phyloP scores from a whole-genome alignment of 2,888 invertebrate species.

The Archips crataeganus region DNA sequence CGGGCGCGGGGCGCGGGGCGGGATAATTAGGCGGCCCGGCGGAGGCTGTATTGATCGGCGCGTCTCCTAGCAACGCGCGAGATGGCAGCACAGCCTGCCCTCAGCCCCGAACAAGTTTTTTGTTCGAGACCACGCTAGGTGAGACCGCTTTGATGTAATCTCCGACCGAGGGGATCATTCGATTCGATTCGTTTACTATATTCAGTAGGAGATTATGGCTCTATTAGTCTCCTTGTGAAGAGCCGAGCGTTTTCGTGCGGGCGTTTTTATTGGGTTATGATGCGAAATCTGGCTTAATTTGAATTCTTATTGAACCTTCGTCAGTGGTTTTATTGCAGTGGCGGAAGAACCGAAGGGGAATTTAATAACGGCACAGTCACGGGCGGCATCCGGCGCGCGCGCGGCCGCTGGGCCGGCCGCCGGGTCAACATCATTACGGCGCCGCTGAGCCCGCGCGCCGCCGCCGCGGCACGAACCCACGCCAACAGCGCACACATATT shows the following conservation, averaged over 20 bases:
- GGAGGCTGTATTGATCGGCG: conserved; percentile 84
- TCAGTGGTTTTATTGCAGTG: conserved; percentile 44
- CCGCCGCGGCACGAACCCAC: conserved; percentile 50
- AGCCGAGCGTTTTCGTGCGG: conserved; percentile 47
- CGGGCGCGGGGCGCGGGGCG: conserved; percentile 50
- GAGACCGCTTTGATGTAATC: conserved; percentile 82
- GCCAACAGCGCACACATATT: conserved; percentile 29
- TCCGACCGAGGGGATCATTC: conserved; percentile 73
- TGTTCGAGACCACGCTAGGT: conserved; percentile 78
- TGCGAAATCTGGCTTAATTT: conserved; percentile 41
- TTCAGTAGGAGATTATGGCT: conserved; percentile 57
- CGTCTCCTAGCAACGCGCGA: conserved; percentile 84
- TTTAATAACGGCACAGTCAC: conserved; percentile 53
- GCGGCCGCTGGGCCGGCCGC: conserved; percentile 43
- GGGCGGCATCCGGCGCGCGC: conserved; percentile 47
- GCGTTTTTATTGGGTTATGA: conserved; percentile 39
- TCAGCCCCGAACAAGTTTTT: conserved; percentile 74
- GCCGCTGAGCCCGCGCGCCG: conserved; percentile 50
- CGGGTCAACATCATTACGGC: conserved; percentile 59
- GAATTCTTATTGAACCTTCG: conserved; percentile 50
- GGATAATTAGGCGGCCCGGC: conserved; percentile 85
- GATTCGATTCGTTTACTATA: conserved; percentile 70
- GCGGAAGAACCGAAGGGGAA: conserved; percentile 50
- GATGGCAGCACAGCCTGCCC: conserved; percentile 79
- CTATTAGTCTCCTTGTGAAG: conserved; percentile 55